Evolutionary conservation across 2,888 invertebrate genomes (phyloP).

Genomic region (Petrolisthes manimaculis): DNA sequence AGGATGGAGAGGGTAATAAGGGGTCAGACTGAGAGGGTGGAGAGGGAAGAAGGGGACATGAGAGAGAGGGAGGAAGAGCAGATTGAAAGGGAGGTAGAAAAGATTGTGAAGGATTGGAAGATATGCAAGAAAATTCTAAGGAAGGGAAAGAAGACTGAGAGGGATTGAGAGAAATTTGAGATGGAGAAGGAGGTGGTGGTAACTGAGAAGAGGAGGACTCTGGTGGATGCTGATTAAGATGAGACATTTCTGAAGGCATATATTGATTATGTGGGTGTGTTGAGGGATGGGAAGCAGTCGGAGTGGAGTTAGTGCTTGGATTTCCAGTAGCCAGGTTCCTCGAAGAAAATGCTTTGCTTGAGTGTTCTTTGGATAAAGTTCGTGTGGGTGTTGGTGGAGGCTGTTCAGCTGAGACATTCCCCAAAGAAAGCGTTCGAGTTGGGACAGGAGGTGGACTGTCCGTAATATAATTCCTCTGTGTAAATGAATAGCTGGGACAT

Average conservation of each 20-base stretch:
- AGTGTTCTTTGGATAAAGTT: background rate
- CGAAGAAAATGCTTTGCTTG: too few species aligned
- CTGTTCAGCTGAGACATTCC: background rate
- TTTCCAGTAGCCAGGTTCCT: too few species aligned
- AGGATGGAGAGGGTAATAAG: background rate
- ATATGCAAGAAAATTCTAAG: background rate
- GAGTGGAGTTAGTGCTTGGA: background rate
- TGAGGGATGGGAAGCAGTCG: background rate
- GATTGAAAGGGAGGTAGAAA: background rate
- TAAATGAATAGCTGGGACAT: too few species aligned
- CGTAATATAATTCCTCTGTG: too few species aligned
- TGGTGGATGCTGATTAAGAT: background rate
- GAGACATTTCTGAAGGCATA: background rate
- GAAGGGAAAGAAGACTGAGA: background rate
- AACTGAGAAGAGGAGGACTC: background rate
- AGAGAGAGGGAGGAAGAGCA: background rate
- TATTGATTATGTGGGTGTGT: background rate
- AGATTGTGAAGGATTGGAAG: background rate
- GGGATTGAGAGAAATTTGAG: background rate
- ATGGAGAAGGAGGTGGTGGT: background rate
- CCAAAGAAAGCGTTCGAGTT: too few species aligned
- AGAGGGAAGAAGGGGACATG: constrained; percentile 3
- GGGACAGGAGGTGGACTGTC: too few species aligned
- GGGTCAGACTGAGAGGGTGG: background rate
- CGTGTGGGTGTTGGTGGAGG: background rate